Evolutionary conservation across 2,888 invertebrate species (phyloP), one percentile per base, ranked within the genome.

Genomic region (Choreutis nemorana): DNA sequence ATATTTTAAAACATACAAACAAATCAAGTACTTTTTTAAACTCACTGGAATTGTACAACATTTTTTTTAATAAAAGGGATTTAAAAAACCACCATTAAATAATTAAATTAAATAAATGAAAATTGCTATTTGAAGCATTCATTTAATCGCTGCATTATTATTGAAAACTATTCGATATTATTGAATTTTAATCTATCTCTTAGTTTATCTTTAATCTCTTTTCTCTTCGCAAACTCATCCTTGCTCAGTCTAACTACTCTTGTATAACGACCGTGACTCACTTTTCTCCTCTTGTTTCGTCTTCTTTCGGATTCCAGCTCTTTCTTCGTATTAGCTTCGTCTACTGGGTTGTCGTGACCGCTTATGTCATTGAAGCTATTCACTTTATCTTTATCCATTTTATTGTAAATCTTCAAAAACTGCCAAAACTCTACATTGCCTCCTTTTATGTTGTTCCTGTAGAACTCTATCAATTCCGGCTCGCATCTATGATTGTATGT

Each of bases 351-450:
- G 21, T 30, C 2, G 16, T 31, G 13, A 20, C 8, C 18, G 20
- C 3, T 23, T 15, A 10, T 7, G 9, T 72, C 70, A 3, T 54
- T 32, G 15, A 71, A 68, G 42, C 65, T 61, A 0, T 55, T 55
- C 0, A 71, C 40, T 12, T 67, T 61, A 2, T 73, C 72, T 2
- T 53, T 36, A 0, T 53, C 43, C 56, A 77, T 66, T 39, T 57
- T 64, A 33, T 75, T 75, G 28, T 54, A 75, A 2, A 73, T 71
- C 30, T 73, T 73, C 8, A 73, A 28, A 36, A 77, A 77, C 14
- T 77, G 73, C 65, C 72, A 70, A 24, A 77, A 77, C 12, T 72
- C 71, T 1, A 75, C 54, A 26, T 73, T 65, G 0, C 57, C 55
- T 0, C 75, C 75, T 37, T 61, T 56, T 0, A 75, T 58, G 10